phyloP scores from a whole-genome alignment of 1,140 invertebrate species.

The Diorhabda carinulata region DNA sequence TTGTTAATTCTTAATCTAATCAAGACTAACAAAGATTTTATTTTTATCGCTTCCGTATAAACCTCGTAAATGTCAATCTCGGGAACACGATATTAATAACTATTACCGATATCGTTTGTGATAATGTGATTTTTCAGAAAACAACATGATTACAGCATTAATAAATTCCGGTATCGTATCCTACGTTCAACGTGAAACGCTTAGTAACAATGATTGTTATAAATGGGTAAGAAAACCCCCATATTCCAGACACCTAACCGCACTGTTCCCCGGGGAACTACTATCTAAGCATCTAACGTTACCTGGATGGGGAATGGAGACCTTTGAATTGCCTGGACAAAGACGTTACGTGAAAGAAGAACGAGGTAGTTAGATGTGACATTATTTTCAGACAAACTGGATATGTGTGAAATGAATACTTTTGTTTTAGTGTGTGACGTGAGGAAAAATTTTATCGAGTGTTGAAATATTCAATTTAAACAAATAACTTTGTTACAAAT shows the following conservation, averaged over 20 bases:
- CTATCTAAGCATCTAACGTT: conserved; percentile 4
- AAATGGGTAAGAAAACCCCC: conserved; percentile 3
- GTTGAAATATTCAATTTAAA: too few relatives aligned
- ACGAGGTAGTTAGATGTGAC: background rate
- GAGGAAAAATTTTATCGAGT: too few relatives aligned
- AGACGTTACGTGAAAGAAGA: background rate
- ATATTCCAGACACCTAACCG: conserved; percentile 5
- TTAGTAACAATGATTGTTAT: conserved; percentile 11
- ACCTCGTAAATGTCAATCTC: too few relatives aligned
- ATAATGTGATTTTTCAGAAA: background rate
- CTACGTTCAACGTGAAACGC: conserved; percentile 16
- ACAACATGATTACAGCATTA: conserved; percentile 16
- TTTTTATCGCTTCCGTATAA: too few relatives aligned
- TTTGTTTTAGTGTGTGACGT: too few relatives aligned
- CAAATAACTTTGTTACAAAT: too few relatives aligned
- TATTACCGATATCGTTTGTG: too few relatives aligned
- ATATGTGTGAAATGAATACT: too few relatives aligned
- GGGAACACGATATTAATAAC: too few relatives aligned
- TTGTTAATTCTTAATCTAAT: too few relatives aligned
- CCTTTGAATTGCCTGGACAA: background rate
- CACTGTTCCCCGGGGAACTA: conserved; percentile 7
- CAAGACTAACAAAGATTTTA: too few relatives aligned
- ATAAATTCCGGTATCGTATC: conserved; percentile 16
- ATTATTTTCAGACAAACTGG: too few relatives aligned
- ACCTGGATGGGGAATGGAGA: conserved; percentile 8